Percentiles rank a stretch among this genome's conserved stretches.
phyloP scores from a whole-genome alignment of 2,797 vertebrate species.

The Mareca penelope region DNA sequence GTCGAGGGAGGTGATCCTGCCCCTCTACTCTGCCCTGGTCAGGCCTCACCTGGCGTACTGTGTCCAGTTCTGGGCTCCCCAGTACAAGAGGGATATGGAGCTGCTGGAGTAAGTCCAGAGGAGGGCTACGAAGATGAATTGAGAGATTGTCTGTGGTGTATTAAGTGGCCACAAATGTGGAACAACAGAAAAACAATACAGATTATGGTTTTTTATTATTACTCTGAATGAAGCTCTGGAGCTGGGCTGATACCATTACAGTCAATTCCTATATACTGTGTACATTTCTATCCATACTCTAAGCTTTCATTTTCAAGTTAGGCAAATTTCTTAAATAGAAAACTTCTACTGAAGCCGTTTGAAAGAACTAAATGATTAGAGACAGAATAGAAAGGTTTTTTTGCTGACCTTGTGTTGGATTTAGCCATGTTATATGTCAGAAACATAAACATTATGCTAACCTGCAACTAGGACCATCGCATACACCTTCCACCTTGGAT shows the following conservation, averaged over 20 bases:
- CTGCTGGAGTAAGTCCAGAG: no score
- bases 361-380: not conserved
- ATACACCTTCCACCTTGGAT: not conserved
- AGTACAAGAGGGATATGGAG: no score
- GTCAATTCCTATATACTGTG: not conserved
- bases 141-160: not conserved
- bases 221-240: not conserved
- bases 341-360: not conserved
- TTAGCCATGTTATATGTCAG: not conserved
- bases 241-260: not conserved
- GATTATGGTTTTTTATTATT: not conserved
- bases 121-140: no score
- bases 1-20: no score
- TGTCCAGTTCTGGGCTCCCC: no score
- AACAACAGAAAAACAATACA: not conserved
- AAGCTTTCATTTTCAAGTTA: not conserved
- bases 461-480: not conserved
- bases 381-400: not conserved
- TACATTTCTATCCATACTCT: not conserved
- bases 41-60: no score
- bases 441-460: not conserved
- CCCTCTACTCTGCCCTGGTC: no score
- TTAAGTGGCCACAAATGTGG: not conserved
- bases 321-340: not conserved
- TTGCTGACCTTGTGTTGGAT: not conserved